Percentiles rank a stretch among this genome's conserved stretches.
phyloP scores from a whole-genome alignment of 2,113 vertebrate genomes.

The Rhea pennata region DNA sequence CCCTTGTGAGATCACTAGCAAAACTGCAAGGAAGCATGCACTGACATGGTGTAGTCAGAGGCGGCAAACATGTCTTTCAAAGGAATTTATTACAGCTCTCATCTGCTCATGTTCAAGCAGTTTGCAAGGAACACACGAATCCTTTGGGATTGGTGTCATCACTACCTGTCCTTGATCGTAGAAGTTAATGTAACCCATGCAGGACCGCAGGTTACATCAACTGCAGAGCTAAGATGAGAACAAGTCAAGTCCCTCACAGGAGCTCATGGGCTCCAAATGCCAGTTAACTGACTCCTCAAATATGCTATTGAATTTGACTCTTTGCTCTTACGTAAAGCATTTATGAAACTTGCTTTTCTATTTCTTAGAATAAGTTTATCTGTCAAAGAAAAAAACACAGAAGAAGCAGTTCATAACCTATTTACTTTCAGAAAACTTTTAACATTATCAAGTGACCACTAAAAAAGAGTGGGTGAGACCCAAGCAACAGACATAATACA shows the following conservation, averaged over 20 bases:
- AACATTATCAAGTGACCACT: background rate
- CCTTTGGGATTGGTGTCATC: background rate
- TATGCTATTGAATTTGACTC: rapidly evolving
- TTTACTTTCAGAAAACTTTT: background rate
- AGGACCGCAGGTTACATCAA: background rate
- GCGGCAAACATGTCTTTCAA: background rate
- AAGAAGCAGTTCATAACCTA: background rate
- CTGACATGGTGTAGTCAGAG: background rate
- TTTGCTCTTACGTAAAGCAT: background rate
- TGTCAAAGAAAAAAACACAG: background rate
- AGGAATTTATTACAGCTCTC: background rate
- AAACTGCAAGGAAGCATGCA: too few relatives aligned
- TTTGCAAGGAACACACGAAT: background rate
- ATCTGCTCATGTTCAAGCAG: background rate
- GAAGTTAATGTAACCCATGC: background rate
- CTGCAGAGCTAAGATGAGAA: background rate
- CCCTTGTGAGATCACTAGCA: too few relatives aligned
- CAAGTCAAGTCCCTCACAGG: background rate
- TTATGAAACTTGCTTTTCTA: background rate
- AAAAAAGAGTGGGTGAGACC: background rate
- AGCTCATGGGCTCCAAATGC: background rate
- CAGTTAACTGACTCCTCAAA: background rate
- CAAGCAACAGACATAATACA: background rate
- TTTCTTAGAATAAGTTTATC: background rate
- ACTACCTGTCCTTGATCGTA: background rate